A percentile compares a stretch with the other conserved stretches of the same genome.
Evolutionary conservation across 2,113 vertebrate species (phyloP).

Genomic region (Serinus canaria): DNA sequence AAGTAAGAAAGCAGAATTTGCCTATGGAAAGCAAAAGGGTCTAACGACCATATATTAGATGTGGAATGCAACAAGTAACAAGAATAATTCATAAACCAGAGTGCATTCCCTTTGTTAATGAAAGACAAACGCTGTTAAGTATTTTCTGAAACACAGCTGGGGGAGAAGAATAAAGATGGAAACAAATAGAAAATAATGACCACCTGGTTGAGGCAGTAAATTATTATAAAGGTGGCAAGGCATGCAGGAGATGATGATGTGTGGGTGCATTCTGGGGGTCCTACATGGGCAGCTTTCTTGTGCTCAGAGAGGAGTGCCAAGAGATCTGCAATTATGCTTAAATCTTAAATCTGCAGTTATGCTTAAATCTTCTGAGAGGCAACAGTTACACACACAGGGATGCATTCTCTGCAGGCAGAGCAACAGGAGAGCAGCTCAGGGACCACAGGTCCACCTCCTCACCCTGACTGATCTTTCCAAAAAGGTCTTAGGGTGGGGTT

Average conservation of each 20-base stretch:
- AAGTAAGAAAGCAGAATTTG: not conserved
- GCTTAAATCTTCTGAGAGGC: not conserved
- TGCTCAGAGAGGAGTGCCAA: not conserved
- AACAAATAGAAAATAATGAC: not conserved
- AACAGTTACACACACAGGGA: not conserved
- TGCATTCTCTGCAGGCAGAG: not conserved
- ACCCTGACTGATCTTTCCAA: not conserved
- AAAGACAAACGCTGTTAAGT: not conserved
- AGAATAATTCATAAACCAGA: not conserved
- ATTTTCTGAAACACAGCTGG: not conserved
- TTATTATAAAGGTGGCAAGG: not conserved
- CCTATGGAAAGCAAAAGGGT: not conserved
- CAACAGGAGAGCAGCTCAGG: not conserved
- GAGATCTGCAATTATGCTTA: accelerated
- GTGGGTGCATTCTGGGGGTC: not conserved
- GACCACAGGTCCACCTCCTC: not conserved
- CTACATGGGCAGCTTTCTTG: not conserved
- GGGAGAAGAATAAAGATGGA: not conserved
- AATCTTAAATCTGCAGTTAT: not conserved
- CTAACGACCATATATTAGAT: not conserved
- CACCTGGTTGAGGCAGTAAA: not conserved
- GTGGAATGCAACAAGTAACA: not conserved
- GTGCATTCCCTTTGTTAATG: not conserved
- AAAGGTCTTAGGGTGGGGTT: not conserved
- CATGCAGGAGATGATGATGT: not conserved